A percentile compares a stretch with the other conserved stretches of the same genome.
phyloP scores from a whole-genome alignment of 2,888 invertebrate species.

The Phengaris arion region DNA sequence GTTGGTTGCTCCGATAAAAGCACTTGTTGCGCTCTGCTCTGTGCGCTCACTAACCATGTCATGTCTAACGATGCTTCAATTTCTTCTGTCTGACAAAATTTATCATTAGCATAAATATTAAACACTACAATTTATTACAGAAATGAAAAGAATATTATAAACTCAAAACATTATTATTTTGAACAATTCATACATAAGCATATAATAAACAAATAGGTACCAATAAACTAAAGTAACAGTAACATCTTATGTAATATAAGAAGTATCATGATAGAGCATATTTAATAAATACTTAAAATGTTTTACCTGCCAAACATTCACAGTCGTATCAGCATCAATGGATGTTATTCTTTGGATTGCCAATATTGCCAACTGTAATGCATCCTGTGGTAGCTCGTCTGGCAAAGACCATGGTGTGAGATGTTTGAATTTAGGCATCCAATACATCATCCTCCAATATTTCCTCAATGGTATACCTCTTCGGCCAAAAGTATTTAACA shows the following conservation, averaged over 20 bases:
- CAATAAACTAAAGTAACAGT: too few relatives aligned
- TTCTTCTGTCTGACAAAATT: constrained; percentile 80
- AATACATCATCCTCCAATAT: constrained; percentile 91
- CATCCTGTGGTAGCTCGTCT: constrained; percentile 86
- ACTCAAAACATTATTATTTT: background rate
- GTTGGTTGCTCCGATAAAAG: constrained; percentile 81
- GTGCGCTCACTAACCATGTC: constrained; percentile 95
- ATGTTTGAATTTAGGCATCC: constrained; percentile 97
- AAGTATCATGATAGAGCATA: background rate
- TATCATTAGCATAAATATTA: constrained; percentile 1
- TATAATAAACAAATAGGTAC: too few relatives aligned
- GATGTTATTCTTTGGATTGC: constrained; percentile 91
- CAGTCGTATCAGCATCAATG: constrained; percentile 85
- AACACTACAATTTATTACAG: background rate
- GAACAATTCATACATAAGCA: too few relatives aligned
- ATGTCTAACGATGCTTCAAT: constrained; percentile 88
- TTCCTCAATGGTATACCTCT: constrained; percentile 86
- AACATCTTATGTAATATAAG: too few relatives aligned
- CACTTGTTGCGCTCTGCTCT: constrained; percentile 86
- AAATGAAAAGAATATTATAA: background rate
- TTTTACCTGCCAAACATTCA: constrained; percentile 82
- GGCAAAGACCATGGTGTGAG: constrained; percentile 92
- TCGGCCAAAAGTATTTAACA: constrained; percentile 91
- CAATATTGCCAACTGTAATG: constrained; percentile 87
- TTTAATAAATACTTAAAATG: constrained; percentile 10